phyloP scores from a whole-genome alignment of 2,888 invertebrate genomes.

The Spodoptera littoralis region DNA sequence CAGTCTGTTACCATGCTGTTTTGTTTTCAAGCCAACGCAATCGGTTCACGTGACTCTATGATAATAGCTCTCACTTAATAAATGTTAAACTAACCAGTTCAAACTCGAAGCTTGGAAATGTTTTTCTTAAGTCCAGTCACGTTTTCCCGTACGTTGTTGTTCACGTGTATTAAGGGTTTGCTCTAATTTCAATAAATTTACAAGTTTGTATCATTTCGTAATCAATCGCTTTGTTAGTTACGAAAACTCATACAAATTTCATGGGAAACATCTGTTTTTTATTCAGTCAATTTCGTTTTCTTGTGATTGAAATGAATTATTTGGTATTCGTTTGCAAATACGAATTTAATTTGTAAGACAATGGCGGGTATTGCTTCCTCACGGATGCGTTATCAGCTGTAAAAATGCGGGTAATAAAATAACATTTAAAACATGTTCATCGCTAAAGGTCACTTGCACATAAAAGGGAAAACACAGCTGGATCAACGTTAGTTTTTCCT shows the following conservation, averaged over 20 bases:
- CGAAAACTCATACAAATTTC: background rate
- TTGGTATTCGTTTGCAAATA: too few species aligned
- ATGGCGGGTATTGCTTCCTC: background rate
- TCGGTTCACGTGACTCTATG: constrained; percentile 61
- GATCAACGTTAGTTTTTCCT: constrained; percentile 38
- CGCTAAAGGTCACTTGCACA: constrained; percentile 27
- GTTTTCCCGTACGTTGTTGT: constrained; percentile 34
- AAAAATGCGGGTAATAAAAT: constrained; percentile 30
- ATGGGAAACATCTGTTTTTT: too few species aligned
- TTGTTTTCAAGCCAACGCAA: constrained; percentile 40
- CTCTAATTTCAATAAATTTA: constrained; percentile 6
- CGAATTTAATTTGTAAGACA: background rate
- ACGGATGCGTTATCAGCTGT: constrained; percentile 13
- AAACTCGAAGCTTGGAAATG: constrained; percentile 14
- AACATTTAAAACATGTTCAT: constrained; percentile 13
- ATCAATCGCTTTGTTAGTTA: background rate
- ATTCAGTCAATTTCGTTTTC: too few species aligned
- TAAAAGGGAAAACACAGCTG: constrained; percentile 30
- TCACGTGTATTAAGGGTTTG: constrained; percentile 21
- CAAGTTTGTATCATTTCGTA: background rate
- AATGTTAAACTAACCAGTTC: constrained; percentile 35
- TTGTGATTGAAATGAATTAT: too few species aligned
- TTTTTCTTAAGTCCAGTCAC: constrained; percentile 40
- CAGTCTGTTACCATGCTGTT: constrained; percentile 30
- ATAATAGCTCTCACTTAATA: constrained; percentile 46